Percentiles rank a stretch among this genome's conserved stretches.
Evolutionary conservation across 2,888 invertebrate species (phyloP).

Genomic region (Spialia ferax): DNA sequence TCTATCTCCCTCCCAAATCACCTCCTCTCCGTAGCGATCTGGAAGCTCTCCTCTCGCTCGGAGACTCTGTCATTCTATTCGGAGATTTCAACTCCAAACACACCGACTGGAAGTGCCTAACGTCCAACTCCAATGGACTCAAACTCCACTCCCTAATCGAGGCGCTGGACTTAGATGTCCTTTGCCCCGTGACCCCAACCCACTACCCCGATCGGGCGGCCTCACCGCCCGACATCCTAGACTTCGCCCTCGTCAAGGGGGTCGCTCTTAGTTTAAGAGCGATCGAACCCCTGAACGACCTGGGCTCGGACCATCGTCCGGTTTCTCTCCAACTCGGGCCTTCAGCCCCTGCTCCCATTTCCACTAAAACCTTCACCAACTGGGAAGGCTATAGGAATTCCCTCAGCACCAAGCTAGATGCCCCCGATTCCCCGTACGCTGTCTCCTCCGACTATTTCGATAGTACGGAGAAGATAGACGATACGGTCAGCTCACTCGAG

Average conservation of each 20-base stretch:
- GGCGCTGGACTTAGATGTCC: not conserved
- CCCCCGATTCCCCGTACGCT: conserved; percentile 9
- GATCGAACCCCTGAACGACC: conserved; percentile 12
- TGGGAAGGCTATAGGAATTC: conserved; percentile 11
- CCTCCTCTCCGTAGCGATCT: not conserved
- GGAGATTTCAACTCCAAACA: conserved; percentile 25
- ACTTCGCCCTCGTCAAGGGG: conserved; percentile 1
- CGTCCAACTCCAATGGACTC: not conserved
- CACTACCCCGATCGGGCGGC: not conserved
- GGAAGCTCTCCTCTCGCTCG: not conserved
- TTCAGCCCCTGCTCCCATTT: not conserved
- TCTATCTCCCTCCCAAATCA: not conserved
- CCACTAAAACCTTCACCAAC: conserved; percentile 24
- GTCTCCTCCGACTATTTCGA: conserved; percentile 7
- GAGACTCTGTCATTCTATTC: conserved; percentile 2
- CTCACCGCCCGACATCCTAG: not conserved
- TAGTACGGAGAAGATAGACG: conserved; percentile 11
- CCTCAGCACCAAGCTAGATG: not conserved
- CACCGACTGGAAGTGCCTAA: not conserved
- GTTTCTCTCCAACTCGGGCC: conserved; percentile 2
- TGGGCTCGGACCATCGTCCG: conserved; percentile 16
- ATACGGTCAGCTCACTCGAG: not conserved
- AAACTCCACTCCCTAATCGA: not conserved
- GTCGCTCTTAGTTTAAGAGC: not conserved
- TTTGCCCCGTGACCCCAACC: not conserved